Evolutionary conservation across 2,888 invertebrate species (phyloP).

Genomic region (Acrobasis suavella): DNA sequence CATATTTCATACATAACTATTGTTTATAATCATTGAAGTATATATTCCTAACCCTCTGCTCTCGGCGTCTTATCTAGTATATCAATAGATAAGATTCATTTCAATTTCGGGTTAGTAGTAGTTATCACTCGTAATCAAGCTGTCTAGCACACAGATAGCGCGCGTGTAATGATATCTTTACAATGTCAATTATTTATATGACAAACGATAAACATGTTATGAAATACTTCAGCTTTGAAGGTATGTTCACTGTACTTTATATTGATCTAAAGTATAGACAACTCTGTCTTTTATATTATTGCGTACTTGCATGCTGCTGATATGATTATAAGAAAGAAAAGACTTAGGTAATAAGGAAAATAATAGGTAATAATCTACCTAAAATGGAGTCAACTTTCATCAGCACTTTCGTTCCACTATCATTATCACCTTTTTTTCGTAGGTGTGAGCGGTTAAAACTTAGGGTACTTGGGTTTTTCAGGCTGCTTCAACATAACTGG

Average conservation of each 20-base stretch:
- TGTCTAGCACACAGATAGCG: conserved; percentile 35
- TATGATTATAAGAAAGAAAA: no score
- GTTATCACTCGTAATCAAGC: conserved; percentile 33
- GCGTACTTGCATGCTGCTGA: no score
- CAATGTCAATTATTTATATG: conserved; percentile 43
- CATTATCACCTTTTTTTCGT: no score
- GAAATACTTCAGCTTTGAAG: neutral
- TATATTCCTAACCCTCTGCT: neutral
- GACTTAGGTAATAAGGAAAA: no score
- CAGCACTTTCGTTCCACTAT: no score
- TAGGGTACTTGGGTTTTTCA: no score
- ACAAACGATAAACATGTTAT: conserved; percentile 10
- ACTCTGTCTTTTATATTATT: no score
- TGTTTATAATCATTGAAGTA: neutral
- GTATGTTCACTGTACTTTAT: neutral
- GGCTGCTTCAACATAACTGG: no score
- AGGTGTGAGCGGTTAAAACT: no score
- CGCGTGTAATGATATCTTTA: conserved; percentile 42
- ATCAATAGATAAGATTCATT: conserved; percentile 23
- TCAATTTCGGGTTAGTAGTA: conserved; percentile 42
- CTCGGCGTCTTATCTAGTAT: conserved; percentile 10
- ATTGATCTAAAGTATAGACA: neutral
- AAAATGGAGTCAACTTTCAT: no score
- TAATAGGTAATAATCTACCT: no score
- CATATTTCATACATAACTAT: no score